Base-by-base conservation (phyloP, 1,140 invertebrate genomes). In the Vanessa tameamea region DNA sequence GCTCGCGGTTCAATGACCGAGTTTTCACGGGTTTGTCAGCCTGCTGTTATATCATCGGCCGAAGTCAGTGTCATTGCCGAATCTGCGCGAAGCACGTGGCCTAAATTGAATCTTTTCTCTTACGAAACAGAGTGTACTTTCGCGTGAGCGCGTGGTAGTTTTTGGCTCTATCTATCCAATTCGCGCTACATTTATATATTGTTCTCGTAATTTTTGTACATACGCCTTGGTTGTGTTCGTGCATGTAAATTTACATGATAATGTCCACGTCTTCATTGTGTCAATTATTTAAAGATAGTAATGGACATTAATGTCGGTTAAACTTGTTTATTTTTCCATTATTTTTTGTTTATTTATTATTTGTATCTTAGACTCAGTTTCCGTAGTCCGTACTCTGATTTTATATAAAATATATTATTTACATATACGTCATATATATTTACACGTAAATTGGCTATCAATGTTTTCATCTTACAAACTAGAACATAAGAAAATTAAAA, bases 61-160 rank as follows among this genome's bases (percentile, higher is more conserved):
- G 86, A 84, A 89, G 88, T 93, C 90, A 92, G 90, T 93, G 92
- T 93, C 92, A 93, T 92, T 93, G 93, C 92, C 93, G 89, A 93
- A 93, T 89, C 85, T 80, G 82, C 82, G 77, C 78, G 64, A 53
- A 68, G 63, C 71, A 70, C 67, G 76, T 81, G 79, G 77, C 80
- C 82, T 72, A 87, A 87, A 87, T 89, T 89, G 75, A 74, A 80
- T 85, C 87, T 84, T 90, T 82, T 82, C 70, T 61, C 57, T 78
- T 74, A 73, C 63, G n/a, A 43, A 53, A 81, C 83, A 85, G 64
- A 72, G 80, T 61, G 79, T 64, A 90, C 55, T 87, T 89, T 91
- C 79, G 79, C 76, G 81, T 86, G 81, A 43, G 43, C 11, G 61
- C 57, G 50, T 64, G 16, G 43, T 48, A 63, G 69, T 82, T 85